These are phyloP conservation scores for Conus canariensis DNA, from an alignment of 2,888 invertebrate genomes.

Conservation along the genomic window DNA sequence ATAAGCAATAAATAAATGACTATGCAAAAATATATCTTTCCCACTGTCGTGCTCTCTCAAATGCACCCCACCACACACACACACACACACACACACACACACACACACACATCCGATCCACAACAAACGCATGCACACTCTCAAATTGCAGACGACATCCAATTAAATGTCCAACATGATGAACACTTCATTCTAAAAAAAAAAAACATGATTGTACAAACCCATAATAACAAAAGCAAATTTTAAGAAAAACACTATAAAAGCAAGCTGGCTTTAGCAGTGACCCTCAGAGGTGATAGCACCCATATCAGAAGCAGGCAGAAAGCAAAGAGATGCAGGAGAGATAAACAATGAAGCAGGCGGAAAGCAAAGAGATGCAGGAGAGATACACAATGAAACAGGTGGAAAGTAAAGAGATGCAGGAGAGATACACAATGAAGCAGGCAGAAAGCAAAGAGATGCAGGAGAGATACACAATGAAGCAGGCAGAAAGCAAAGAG, in stretches of 20 bases:
- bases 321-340: not conserved
- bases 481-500: no score
- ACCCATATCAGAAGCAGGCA: not conserved
- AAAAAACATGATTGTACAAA: not conserved
- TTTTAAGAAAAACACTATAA: not conserved
- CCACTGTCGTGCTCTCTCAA: not conserved
- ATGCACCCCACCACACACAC: not conserved
- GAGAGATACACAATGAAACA: no score
- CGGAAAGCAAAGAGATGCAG: no score
- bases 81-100: not conserved
- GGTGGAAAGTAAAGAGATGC: no score
- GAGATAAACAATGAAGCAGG: no score
- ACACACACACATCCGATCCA: not conserved
- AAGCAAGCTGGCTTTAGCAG: conserved; percentile 22
- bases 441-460: no score
- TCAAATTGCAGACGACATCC: not conserved
- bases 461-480: no score
- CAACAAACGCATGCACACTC: not conserved
- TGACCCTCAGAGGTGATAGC: not conserved
- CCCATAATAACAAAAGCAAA: not conserved
- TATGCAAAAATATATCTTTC: not conserved
- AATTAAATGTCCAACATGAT: not conserved
- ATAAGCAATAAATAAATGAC: not conserved
- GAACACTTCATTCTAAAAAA: not conserved
- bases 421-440: no score